Percentiles rank a stretch among this genome's conserved stretches.
Evolutionary conservation across 2,797 vertebrate genomes (phyloP).

Genomic region (Neosilurus mollespiculum): DNA sequence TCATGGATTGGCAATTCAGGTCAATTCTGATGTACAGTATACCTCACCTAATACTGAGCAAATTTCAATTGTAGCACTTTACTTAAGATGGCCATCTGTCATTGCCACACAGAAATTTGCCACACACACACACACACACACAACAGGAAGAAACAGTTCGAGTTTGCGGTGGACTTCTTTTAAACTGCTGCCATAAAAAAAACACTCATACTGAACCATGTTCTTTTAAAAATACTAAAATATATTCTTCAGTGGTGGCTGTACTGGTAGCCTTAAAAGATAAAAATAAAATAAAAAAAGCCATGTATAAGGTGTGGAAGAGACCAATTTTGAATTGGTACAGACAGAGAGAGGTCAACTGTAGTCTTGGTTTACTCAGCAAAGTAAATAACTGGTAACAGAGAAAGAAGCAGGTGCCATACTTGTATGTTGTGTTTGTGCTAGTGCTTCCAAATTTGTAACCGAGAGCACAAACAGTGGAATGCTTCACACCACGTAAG

Average conservation of each 20-base stretch:
- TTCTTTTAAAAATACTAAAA: not conserved
- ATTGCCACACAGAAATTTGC: not conserved
- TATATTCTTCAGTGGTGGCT: not conserved
- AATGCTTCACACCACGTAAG: not conserved
- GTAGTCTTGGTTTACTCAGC: not conserved
- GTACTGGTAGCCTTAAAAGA: not conserved
- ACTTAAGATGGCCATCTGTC: not conserved
- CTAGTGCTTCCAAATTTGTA: not conserved
- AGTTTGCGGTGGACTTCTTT: not conserved
- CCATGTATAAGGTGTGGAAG: not conserved
- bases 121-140: not conserved
- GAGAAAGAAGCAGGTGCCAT: not conserved
- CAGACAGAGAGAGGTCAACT: not conserved
- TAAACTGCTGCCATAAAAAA: not conserved
- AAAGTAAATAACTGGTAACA: not conserved
- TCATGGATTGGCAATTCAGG: not conserved
- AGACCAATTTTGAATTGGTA: not conserved
- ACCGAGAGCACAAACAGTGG: not conserved
- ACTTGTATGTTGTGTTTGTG: not conserved
- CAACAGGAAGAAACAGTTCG: not conserved
- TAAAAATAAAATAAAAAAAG: not conserved
- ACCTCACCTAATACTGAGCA: not conserved
- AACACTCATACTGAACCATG: not conserved
- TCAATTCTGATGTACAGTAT: not conserved
- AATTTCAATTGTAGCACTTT: not conserved